Percentiles rank a stretch among this genome's conserved stretches.
Evolutionary conservation across 2,888 invertebrate genomes (phyloP).

Genomic region (Drosophila falleni): DNA sequence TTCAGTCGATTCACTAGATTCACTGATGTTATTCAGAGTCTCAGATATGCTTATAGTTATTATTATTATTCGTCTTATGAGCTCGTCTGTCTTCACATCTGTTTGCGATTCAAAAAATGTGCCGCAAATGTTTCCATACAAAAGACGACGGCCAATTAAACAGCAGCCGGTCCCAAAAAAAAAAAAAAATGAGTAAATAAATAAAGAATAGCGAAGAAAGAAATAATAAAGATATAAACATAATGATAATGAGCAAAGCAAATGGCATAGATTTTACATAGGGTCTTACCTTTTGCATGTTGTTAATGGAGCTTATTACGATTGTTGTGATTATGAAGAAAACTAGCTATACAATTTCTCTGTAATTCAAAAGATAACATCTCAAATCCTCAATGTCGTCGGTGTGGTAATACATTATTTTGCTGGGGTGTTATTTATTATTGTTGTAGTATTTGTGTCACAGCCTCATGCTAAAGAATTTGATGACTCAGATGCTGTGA

Average conservation of each 20-base stretch:
- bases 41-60: slow-evolving; percentile 45
- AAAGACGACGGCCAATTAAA: slow-evolving; percentile 50
- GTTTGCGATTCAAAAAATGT: slow-evolving; percentile 39
- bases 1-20: slow-evolving; percentile 9
- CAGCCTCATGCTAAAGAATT: slow-evolving; percentile 53
- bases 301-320: slow-evolving; percentile 20
- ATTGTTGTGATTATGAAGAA: slow-evolving; percentile 4
- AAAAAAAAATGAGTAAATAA: slow-evolving; percentile 19
- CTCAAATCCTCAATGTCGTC: slow-evolving; percentile 16
- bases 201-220: slow-evolving; percentile 7
- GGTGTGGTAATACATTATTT: slow-evolving; percentile 52
- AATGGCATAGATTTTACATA: slow-evolving; percentile 11
- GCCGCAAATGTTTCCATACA: slow-evolving; percentile 35
- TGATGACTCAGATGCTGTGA: slow-evolving; percentile 64
- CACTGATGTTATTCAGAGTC: slow-evolving; percentile 19
- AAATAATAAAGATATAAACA: slow-evolving; percentile 16
- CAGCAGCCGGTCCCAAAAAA: slow-evolving; percentile 33
- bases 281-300: slow-evolving; percentile 22
- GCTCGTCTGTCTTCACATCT: slow-evolving; percentile 58
- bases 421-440: slow-evolving; percentile 36
- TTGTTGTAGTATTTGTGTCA: slow-evolving; percentile 54
- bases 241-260: slow-evolving; percentile 12
- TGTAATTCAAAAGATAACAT: slow-evolving; percentile 26
- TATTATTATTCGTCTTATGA: slow-evolving; percentile 18
- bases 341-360: slow-evolving; percentile 9